Evolutionary conservation across 53 echinoderm and acorn worm genomes (phyloP), one percentile per base, ranked within the genome.

Genomic region (Patiria pectinifera): DNA sequence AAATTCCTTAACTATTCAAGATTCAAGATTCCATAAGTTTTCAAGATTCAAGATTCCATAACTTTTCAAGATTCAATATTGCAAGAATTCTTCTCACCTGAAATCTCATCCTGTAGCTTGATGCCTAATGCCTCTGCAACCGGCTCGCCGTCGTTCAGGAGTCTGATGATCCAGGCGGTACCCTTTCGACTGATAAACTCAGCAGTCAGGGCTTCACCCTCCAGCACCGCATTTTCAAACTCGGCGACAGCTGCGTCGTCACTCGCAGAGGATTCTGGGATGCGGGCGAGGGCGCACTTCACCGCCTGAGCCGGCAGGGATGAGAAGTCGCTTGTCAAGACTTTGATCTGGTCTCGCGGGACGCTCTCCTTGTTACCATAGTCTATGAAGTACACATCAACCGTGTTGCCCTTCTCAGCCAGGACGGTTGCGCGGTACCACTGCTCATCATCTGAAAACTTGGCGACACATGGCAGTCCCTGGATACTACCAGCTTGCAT

Each of bases 371-470:
- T 81, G 92, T 96, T 98, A 19, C 98, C 98, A 82, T 97, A 96
- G 85, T 98, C 98, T 1, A 94, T 84, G 63, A 95, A 98, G 82
- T 87, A 85, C 69, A 98, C 96, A 7, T 86, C 78, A 21, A 94
- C 87, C 16, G 4, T 63, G 6, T 82, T 77, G 3, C 61, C 95
- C 19, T 93, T 80, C 35, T 82, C 82, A 4, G 92, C n/a, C 1
- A 83, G 69, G 15, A 97, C 82, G 3, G 59, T 70, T 18, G 96
- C 98, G 62, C 98, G 87, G 48, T 98, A 98, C 98, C 98, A 98
- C 86, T 93, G 91, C 25, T 89, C 92, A 70, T 98, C 98, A 23
- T 96, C 95, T 0, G 92, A 76, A 72, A 94, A 98, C 72, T 92
- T 85, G 19, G 96, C 95, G 43, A 91, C 75, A 82, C 98, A 98